Evolutionary conservation across 2,113 vertebrate species (phyloP).

Genomic region (Thamnophis sirtalis): DNA sequence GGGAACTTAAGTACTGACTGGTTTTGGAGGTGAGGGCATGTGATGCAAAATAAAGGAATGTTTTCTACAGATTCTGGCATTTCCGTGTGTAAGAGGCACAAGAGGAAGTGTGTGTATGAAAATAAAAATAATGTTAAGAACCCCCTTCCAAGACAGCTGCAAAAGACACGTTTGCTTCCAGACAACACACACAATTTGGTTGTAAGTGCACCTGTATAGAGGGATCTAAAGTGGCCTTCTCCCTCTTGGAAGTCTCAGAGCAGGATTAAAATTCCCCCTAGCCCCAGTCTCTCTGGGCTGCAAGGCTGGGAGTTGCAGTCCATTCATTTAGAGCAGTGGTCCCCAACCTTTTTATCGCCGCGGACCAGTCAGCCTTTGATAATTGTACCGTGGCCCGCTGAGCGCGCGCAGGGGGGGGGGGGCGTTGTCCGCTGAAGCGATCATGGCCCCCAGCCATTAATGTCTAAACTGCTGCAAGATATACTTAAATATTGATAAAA

Average conservation of each 20-base stretch:
- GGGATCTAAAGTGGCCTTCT: neutral
- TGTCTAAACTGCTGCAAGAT: too few relatives aligned
- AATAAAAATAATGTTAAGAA: neutral
- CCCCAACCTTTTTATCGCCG: too few relatives aligned
- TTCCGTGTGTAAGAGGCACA: neutral
- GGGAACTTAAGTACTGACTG: neutral
- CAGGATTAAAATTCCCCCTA: neutral
- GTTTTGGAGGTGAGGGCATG: too few relatives aligned
- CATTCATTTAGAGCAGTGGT: neutral
- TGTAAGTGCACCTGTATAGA: neutral
- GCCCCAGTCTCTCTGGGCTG: neutral
- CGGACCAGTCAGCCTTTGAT: too few relatives aligned
- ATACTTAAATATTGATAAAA: too few relatives aligned
- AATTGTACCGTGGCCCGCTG: too few relatives aligned
- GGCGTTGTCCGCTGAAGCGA: too few relatives aligned
- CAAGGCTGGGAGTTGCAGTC: neutral
- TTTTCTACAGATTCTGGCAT: neutral
- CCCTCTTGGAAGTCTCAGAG: neutral
- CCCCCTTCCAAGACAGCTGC: neutral
- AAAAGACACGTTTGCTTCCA: neutral
- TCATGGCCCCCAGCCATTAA: too few relatives aligned
- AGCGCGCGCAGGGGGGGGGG: too few relatives aligned
- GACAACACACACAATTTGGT: neutral
- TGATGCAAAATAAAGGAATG: neutral
- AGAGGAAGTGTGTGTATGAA: neutral